Percentiles rank a stretch among this genome's conserved stretches.
These are phyloP conservation scores for Vipera ursinii DNA, from an alignment of 2,797 vertebrate genomes.

Conservation along the genomic window DNA sequence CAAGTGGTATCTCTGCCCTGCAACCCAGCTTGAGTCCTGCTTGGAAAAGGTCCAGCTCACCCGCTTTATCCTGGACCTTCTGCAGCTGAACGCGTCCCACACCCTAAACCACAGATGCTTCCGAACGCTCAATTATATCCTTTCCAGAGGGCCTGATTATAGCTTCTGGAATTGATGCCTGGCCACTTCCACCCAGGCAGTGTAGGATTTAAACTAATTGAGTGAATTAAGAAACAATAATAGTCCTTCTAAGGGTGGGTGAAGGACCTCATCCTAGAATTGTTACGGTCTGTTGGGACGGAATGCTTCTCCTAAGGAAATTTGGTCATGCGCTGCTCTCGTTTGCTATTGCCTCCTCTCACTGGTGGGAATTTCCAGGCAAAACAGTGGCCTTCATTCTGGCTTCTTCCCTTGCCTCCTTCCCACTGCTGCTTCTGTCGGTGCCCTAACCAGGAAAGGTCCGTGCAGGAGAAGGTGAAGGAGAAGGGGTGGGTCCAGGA, in stretches of 20 bases:
- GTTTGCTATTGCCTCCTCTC: accelerated
- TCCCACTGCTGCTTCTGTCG: background rate
- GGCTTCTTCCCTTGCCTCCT: background rate
- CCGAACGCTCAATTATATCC: background rate
- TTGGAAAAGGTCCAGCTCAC: background rate
- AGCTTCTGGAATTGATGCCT: background rate
- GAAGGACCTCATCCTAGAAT: background rate
- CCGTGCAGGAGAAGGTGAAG: background rate
- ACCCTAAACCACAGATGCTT: background rate
- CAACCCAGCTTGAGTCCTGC: background rate
- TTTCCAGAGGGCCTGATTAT: background rate
- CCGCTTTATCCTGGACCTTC: background rate
- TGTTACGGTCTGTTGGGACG: background rate
- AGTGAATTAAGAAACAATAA: background rate
- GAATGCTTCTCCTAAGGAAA: background rate
- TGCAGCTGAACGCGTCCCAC: background rate
- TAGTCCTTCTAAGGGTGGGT: background rate
- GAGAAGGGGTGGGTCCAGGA: background rate
- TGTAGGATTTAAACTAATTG: background rate
- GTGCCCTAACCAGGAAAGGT: background rate
- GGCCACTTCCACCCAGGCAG: background rate
- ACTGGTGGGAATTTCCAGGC: background rate
- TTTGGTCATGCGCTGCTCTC: accelerated
- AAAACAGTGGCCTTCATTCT: background rate
- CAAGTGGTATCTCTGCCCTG: background rate